Percentiles rank a stretch among this genome's conserved stretches.
Evolutionary conservation across 2,797 vertebrate genomes (phyloP).

Genomic region (Cirrhinus mrigala): DNA sequence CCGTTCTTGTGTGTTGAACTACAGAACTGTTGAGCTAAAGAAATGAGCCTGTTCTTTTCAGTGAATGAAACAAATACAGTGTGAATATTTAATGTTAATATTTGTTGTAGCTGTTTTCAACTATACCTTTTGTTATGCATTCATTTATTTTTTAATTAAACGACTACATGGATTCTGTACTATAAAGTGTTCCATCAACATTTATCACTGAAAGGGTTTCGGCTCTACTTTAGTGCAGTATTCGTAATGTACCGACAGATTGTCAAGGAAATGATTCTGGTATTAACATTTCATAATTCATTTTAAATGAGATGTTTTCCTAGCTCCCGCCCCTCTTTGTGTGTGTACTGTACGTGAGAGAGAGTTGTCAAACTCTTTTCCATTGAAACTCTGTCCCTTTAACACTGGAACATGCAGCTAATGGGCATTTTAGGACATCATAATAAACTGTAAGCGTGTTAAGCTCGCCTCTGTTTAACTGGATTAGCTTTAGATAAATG

Average conservation of each 20-base stretch:
- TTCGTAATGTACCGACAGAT: conserved; percentile 4
- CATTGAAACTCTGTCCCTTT: conserved; percentile 36
- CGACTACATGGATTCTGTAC: background rate
- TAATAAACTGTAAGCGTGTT: conserved; percentile 71
- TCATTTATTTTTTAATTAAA: background rate
- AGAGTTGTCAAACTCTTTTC: conserved; percentile 14
- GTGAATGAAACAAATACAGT: background rate
- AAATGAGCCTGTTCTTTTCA: background rate
- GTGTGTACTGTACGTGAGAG: background rate
- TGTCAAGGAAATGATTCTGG: conserved; percentile 27
- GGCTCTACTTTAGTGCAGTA: background rate
- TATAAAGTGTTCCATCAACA: background rate
- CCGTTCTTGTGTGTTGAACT: background rate
- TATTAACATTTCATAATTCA: conserved; percentile 35
- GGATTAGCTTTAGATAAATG: conserved; percentile 74
- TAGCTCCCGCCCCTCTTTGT: background rate
- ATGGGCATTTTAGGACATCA: conserved; percentile 64
- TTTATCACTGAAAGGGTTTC: background rate
- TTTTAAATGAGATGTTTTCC: conserved; percentile 21
- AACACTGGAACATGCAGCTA: conserved; percentile 55
- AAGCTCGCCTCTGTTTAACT: conserved; percentile 72
- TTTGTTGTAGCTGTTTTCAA: background rate
- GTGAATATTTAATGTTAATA: background rate
- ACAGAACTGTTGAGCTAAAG: background rate
- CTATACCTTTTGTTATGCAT: background rate